Percentiles rank a stretch among this genome's conserved stretches.
These are phyloP conservation scores for Anoplolepis gracilipes DNA, from an alignment of 1,140 invertebrate genomes.

Conservation along the genomic window DNA sequence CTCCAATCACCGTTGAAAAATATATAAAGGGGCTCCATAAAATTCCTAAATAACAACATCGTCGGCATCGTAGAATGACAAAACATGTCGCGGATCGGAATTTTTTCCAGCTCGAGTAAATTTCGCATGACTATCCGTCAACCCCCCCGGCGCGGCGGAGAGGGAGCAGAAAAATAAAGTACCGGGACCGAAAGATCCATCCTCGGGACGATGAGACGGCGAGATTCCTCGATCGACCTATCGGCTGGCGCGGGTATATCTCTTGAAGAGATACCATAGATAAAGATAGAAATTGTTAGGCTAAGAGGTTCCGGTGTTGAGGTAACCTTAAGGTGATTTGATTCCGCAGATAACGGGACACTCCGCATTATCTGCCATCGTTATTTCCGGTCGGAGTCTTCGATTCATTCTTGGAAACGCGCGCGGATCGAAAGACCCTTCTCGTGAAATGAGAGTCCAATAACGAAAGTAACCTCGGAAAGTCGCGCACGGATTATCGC, in stretches of 20 bases:
- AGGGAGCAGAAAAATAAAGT: conserved; percentile 50
- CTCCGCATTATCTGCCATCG: conserved; percentile 77
- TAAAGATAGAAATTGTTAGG: conserved; percentile 76
- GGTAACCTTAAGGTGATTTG: conserved; percentile 80
- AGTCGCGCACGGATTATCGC: conserved; percentile 70
- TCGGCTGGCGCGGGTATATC: conserved; percentile 50
- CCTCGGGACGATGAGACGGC: conserved; percentile 65
- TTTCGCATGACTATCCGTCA: conserved; percentile 41
- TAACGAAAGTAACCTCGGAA: conserved; percentile 72
- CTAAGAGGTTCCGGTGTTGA: conserved; percentile 73
- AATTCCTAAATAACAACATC: conserved; percentile 54
- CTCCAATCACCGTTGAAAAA: not conserved
- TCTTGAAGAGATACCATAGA: conserved; percentile 39
- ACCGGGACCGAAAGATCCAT: conserved; percentile 29
- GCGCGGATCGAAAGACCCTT: conserved; percentile 58
- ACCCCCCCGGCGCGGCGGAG: not conserved
- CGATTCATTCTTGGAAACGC: conserved; percentile 64
- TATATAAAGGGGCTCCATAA: conserved; percentile 27
- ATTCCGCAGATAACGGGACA: conserved; percentile 78
- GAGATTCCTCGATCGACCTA: conserved; percentile 66
- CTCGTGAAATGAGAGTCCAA: conserved; percentile 71
- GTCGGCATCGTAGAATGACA: conserved; percentile 20
- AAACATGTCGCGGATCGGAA: conserved; percentile 51
- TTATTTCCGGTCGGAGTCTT: conserved; percentile 80
- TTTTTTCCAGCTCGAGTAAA: conserved; percentile 32